A percentile compares a stretch with the other conserved stretches of the same genome.
Evolutionary conservation across 2,888 invertebrate species (phyloP).

Genomic region (Diloba caeruleocephala): DNA sequence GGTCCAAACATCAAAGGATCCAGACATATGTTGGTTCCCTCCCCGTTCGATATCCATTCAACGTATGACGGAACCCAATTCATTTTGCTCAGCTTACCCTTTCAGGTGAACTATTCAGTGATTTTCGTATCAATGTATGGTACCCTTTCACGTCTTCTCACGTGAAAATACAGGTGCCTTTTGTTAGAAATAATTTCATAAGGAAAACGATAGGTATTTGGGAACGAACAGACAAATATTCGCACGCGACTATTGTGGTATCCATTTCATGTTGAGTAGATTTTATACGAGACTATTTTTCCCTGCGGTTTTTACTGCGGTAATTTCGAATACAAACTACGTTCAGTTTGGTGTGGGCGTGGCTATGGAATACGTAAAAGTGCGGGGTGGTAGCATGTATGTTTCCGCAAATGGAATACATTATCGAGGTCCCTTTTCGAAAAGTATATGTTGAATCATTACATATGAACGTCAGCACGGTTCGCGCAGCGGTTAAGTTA

Average conservation of each 20-base stretch:
- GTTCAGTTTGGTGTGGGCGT: background rate
- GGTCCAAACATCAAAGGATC: constrained; percentile 31
- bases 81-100: constrained; percentile 23
- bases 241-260: constrained; percentile 28
- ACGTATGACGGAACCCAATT: constrained; percentile 24
- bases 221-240: constrained; percentile 18
- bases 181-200: constrained; percentile 42
- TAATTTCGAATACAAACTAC: constrained; percentile 6
- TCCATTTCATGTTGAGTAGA: constrained; percentile 30
- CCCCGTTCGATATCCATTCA: constrained; percentile 24
- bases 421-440: background rate
- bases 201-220: constrained; percentile 38
- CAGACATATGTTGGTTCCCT: constrained; percentile 5
- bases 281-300: constrained; percentile 15
- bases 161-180: constrained; percentile 35
- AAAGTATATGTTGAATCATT: too few relatives aligned
- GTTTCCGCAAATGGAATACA: background rate
- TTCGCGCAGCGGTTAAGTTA: too few relatives aligned
- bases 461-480: too few relatives aligned
- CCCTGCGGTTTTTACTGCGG: background rate
- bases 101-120: constrained; percentile 40
- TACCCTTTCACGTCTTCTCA: constrained; percentile 17
- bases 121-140: constrained; percentile 13
- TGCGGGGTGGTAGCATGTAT: too few relatives aligned
- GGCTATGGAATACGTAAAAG: background rate